phyloP scores from a whole-genome alignment of 92 coral and sea anemone genomes.

The Palythoa heliodiscus region DNA sequence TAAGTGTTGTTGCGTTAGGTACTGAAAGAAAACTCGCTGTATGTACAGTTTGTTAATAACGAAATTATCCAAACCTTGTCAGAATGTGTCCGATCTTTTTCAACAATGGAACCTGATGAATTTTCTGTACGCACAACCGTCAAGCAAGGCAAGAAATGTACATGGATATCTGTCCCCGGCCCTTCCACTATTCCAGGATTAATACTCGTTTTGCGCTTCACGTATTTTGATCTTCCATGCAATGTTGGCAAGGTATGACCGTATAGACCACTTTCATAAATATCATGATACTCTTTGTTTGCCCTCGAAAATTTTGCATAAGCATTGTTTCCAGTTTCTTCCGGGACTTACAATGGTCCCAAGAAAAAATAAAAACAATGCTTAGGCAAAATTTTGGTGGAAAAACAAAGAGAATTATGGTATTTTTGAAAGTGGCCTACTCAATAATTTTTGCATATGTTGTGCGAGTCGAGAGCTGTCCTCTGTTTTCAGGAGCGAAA shows the following conservation, averaged over 20 bases:
- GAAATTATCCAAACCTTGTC: background rate
- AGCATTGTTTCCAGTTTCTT: no score
- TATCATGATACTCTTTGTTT: no score
- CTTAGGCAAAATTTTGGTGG: no score
- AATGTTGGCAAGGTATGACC: constrained; percentile 56
- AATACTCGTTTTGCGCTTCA: constrained; percentile 61
- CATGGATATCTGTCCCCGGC: constrained; percentile 73
- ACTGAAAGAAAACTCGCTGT: background rate
- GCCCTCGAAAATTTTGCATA: no score
- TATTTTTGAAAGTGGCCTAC: no score
- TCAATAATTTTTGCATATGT: background rate
- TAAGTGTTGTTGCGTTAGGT: no score
- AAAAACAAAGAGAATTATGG: no score
- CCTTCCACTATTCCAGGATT: constrained; percentile 49
- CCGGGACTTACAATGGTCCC: no score
- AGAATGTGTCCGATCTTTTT: constrained; percentile 72
- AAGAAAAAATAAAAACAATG: no score
- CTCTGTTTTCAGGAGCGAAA: no score
- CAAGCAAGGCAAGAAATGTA: constrained; percentile 48
- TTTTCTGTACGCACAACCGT: constrained; percentile 60
- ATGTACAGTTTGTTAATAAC: background rate
- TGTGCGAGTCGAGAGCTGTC: background rate
- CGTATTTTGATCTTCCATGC: constrained; percentile 78
- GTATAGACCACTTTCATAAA: no score
- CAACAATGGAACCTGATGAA: constrained; percentile 55